phyloP scores from a whole-genome alignment of 2,113 vertebrate species.

The human region DNA sequence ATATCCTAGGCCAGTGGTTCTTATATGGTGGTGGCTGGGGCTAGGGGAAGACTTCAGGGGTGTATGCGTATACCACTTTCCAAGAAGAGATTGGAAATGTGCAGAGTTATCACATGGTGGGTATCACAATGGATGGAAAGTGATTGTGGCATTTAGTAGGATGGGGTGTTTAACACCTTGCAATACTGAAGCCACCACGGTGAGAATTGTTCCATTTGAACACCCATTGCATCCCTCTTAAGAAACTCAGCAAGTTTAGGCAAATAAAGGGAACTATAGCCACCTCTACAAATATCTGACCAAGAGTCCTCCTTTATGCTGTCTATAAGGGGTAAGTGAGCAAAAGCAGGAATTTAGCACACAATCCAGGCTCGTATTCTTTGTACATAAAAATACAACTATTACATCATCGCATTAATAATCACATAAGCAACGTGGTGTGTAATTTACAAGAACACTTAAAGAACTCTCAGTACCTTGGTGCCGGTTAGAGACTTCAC shows the following conservation, averaged over 20 bases:
- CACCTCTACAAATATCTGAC: background rate
- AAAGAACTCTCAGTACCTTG: background rate
- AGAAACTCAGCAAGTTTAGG: constrained; percentile 5
- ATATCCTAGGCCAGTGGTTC: background rate
- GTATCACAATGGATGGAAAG: background rate
- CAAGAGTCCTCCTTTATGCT: background rate
- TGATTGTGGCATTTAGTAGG: background rate
- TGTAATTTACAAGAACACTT: background rate
- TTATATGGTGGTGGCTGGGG: fast-evolving
- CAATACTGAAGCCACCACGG: background rate
- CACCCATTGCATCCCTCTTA: background rate
- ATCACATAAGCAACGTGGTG: background rate
- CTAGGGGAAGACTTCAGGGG: background rate
- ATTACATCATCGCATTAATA: background rate
- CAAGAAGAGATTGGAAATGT: background rate
- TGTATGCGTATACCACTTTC: background rate
- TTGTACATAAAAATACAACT: background rate
- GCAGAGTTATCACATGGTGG: too few relatives aligned
- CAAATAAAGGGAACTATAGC: background rate
- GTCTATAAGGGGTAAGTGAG: constrained; percentile 18
- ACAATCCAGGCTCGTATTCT: constrained; percentile 10
- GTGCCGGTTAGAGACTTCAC: background rate
- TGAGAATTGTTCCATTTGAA: background rate
- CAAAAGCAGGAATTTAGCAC: constrained; percentile 1
- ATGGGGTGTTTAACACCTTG: background rate